phyloP scores from a whole-genome alignment of 2,797 vertebrate genomes.

The Acrossocheilus wenchowensis region DNA sequence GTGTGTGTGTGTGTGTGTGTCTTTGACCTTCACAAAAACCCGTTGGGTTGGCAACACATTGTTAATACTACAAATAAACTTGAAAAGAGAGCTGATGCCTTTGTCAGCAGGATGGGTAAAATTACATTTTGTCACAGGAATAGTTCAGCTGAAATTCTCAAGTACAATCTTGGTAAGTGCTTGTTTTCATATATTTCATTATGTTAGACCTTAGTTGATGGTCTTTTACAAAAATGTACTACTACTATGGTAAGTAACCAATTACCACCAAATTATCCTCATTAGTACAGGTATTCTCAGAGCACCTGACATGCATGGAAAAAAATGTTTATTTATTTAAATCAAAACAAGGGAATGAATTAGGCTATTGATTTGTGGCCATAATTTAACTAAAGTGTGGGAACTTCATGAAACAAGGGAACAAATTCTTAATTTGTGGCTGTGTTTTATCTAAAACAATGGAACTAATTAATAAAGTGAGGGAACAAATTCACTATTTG shows the following conservation, averaged over 20 bases:
- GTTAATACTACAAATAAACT: conserved; percentile 26
- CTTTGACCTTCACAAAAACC: conserved; percentile 47
- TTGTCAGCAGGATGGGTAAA: conserved; percentile 23
- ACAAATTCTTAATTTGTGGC: too few species aligned
- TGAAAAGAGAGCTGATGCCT: conserved; percentile 13
- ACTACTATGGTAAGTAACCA: background rate
- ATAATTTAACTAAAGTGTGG: too few species aligned
- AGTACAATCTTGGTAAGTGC: background rate
- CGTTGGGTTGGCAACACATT: conserved; percentile 38
- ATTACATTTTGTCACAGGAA: conserved; percentile 27
- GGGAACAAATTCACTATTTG: too few species aligned
- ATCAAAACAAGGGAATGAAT: background rate
- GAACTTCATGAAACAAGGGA: too few species aligned
- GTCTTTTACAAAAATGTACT: background rate
- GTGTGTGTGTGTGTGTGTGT: conserved; percentile 52
- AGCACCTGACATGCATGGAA: background rate
- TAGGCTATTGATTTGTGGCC: background rate
- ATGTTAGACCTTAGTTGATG: background rate
- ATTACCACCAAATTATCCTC: background rate
- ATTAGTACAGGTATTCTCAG: background rate
- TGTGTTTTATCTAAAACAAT: too few species aligned
- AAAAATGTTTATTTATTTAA: background rate
- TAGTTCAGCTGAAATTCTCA: background rate
- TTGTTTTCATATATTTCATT: background rate
- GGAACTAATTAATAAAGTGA: too few species aligned